phyloP scores from a whole-genome alignment of 2,113 vertebrate species.

The Athene noctua region DNA sequence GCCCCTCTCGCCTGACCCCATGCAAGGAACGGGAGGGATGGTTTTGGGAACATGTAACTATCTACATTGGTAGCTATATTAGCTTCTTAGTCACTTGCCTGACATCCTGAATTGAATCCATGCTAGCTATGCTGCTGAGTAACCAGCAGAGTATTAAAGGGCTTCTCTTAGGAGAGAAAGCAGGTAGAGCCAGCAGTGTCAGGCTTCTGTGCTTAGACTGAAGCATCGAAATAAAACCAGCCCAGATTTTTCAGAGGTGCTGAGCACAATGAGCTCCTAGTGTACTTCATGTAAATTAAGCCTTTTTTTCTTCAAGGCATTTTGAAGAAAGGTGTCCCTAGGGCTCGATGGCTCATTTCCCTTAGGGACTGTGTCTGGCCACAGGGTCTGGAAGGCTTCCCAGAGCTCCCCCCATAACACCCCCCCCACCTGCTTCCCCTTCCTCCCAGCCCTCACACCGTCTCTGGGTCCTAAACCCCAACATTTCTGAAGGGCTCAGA shows the following conservation, averaged over 20 bases:
- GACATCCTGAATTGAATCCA: neutral
- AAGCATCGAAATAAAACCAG: neutral
- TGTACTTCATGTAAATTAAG: neutral
- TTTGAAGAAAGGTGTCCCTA: neutral
- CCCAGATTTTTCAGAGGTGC: neutral
- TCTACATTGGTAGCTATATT: conserved; percentile 33
- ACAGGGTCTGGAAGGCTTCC: neutral
- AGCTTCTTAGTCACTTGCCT: conserved; percentile 21
- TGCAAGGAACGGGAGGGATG: neutral
- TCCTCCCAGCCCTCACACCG: neutral
- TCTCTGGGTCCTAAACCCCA: accelerated
- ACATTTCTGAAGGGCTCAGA: neutral
- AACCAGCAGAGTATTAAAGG: neutral
- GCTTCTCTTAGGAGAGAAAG: neutral
- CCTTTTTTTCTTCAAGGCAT: neutral
- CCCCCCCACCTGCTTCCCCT: neutral
- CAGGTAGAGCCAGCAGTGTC: neutral
- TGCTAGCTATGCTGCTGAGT: neutral
- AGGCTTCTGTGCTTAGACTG: neutral
- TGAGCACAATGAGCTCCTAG: neutral
- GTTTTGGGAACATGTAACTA: neutral
- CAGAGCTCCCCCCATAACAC: accelerated
- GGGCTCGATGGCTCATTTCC: neutral
- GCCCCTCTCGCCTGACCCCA: accelerated
- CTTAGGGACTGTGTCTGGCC: neutral